Base-by-base conservation (phyloP, 1,140 invertebrate genomes). In the Atta texana region DNA sequence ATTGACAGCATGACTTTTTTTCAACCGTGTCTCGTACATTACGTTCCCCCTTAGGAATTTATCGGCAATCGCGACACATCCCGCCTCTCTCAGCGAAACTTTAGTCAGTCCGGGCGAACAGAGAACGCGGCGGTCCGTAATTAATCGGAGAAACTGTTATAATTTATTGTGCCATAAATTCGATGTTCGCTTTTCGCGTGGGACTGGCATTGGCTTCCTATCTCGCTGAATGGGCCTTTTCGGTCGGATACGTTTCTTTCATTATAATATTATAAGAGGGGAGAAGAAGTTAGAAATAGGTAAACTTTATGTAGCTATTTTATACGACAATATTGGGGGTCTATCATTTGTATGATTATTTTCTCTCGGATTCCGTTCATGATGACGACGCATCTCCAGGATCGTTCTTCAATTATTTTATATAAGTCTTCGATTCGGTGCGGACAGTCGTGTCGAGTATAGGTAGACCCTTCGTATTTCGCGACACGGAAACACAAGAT, bases 111-210 rank as follows among this genome's bases (percentile, higher is more conserved):
- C 74, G 66, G 64, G 66, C 86, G 81, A 87, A 82, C 16, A 34
- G 61, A 72, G 76, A 39, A 78, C 21, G 72, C 76, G 78, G 76
- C 77, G 63, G 72, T 51, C n/a, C 31, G 87, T 91, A 86, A 86
- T 88, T 91, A 85, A 88, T 87, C 66, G 72, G 69, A 87, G 86
- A 71, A 87, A 87, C 88, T 74, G 4, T 74, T 61, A 74, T 89
- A 89, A 69, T 92, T 91, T 91, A 90, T 93, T 90, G 92, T 93
- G 92, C 92, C 92, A 93, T 93, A 92, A 91, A 88, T 91, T 90
- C 21, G 69, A 86, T 68, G 85, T 86, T 74, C 63, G 85, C 75
- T 64, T 72, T 85, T 88, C 87, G 78, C 68, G 21, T 87, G 77
- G 55, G 59, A 86, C 34, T 90, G 89, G 61, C 89, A 88, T 88